These are phyloP conservation scores for Dermochelys coriacea DNA, from an alignment of 2,797 vertebrate genomes.

Conservation along the genomic window DNA sequence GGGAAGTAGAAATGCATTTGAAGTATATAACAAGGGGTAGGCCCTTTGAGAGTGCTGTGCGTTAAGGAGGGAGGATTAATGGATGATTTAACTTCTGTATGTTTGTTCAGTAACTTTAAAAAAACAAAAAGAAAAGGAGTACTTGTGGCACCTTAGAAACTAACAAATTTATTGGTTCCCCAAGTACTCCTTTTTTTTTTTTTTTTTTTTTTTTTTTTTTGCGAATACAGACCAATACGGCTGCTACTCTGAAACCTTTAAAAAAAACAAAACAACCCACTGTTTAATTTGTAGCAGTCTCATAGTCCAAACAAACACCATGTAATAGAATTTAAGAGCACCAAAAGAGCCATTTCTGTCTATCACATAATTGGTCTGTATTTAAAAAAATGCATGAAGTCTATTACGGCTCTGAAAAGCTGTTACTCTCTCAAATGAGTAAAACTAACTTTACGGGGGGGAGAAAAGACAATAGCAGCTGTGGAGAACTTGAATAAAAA, in stretches of 20 bases:
- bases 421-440: neutral
- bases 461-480: neutral
- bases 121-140: too few species aligned
- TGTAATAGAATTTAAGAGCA: neutral
- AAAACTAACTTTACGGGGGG: neutral
- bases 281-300: neutral
- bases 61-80: neutral
- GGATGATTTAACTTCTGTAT: neutral
- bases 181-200: too few species aligned
- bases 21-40: neutral
- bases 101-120: neutral
- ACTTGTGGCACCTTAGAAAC: too few species aligned
- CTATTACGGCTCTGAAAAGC: neutral
- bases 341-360: neutral
- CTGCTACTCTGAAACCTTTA: too few species aligned
- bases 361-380: neutral
- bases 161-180: too few species aligned
- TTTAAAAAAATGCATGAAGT: neutral
- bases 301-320: accelerated
- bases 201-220: too few species aligned
- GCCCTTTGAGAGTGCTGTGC: neutral
- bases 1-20: neutral
- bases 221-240: too few species aligned
- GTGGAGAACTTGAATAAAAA: neutral
- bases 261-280: too few species aligned